phyloP scores from a whole-genome alignment of 1,140 invertebrate genomes.

The Drosophila repletoides region DNA sequence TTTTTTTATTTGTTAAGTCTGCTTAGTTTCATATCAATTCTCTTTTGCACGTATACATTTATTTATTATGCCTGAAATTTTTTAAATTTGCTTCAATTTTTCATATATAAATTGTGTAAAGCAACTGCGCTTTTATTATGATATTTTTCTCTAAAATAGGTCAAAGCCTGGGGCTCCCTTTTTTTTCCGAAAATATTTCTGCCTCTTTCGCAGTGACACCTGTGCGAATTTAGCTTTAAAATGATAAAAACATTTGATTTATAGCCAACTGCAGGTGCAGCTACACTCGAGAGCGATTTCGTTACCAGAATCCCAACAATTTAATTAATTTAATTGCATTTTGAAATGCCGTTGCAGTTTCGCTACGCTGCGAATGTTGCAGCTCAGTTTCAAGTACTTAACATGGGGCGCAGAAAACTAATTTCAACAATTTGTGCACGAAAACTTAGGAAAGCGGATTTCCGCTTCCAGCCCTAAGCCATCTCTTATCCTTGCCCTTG shows the following conservation, averaged over 20 bases:
- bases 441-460: conserved; percentile 75
- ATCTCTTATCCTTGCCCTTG: neutral
- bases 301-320: conserved; percentile 46
- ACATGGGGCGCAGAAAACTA: conserved; percentile 76
- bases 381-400: conserved; percentile 74
- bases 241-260: neutral
- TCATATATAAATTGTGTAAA: no score
- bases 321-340: conserved; percentile 79
- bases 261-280: conserved; percentile 3
- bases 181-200: neutral
- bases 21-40: conserved; percentile 23
- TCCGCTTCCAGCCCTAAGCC: conserved; percentile 21
- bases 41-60: conserved; percentile 38
- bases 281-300: conserved; percentile 26
- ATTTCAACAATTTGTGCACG: conserved; percentile 77
- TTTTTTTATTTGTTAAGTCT: conserved; percentile 23
- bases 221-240: conserved; percentile 3
- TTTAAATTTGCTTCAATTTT: conserved; percentile 20
- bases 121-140: no score
- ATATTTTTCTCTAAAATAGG: no score
- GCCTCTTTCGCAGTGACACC: neutral
- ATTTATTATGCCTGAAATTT: conserved; percentile 26
- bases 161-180: neutral
- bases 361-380: conserved; percentile 23
- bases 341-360: conserved; percentile 18